Conservation (phyloP, 2,797 vertebrate genomes). For the Dermochelys coriacea region DNA sequence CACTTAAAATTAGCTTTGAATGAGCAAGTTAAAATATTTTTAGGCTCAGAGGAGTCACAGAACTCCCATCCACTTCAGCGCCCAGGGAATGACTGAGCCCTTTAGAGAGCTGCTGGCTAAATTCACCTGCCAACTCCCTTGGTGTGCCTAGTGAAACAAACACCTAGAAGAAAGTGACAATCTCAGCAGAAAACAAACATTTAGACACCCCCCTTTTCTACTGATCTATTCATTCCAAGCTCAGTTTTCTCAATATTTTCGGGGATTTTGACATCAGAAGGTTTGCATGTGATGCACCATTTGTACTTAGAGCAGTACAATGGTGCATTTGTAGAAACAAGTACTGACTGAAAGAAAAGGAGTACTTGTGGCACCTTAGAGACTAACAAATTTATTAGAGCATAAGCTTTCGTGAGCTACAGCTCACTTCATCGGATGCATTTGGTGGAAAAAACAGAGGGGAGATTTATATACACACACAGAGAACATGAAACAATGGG, state of each 20-base stretch:
- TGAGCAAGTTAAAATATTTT: background rate
- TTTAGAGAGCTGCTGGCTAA: background rate
- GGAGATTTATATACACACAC: too few species aligned
- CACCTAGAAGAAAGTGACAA: background rate
- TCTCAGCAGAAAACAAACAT: background rate
- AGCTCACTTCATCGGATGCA: too few species aligned
- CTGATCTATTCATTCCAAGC: background rate
- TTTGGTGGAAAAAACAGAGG: too few species aligned
- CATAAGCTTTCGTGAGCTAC: too few species aligned
- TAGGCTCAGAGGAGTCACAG: background rate
- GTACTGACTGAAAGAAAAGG: too few species aligned
- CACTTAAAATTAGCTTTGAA: background rate
- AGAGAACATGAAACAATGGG: too few species aligned
- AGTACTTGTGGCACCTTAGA: too few species aligned
- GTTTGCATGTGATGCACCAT: background rate
- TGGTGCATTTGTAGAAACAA: constrained; percentile 18
- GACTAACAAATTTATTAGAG: too few species aligned
- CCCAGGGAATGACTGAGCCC: background rate
- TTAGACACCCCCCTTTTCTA: background rate
- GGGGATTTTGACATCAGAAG: background rate
- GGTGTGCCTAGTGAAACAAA: background rate
- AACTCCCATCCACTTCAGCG: background rate
- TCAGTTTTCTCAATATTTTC: background rate
- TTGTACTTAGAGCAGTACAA: background rate
- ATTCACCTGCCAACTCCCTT: background rate